These are phyloP conservation scores for Poeciliopsis presidionis DNA, from an alignment of 2,797 vertebrate genomes.

Conservation along the genomic window DNA sequence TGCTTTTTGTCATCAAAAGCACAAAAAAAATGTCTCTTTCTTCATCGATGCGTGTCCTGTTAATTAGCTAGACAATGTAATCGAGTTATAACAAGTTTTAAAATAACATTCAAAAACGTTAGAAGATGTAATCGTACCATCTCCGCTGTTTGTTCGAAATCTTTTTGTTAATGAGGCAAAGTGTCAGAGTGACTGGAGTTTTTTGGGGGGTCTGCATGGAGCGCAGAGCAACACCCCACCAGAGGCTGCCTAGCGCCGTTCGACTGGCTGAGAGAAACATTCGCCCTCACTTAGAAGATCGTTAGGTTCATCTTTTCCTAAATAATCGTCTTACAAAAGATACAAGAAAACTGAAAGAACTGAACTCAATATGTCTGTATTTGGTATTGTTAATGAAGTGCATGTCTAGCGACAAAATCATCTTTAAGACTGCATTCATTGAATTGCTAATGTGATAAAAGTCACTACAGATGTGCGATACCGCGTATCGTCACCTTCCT, in stretches of 20 bases:
- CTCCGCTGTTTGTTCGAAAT: not conserved
- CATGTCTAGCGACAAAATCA: too few relatives aligned
- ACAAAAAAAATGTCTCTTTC: not conserved
- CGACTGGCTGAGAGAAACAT: not conserved
- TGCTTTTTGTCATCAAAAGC: not conserved
- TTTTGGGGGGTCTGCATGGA: not conserved
- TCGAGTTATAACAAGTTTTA: not conserved
- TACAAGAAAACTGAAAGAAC: not conserved
- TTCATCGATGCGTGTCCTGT: not conserved
- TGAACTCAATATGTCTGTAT: too few relatives aligned
- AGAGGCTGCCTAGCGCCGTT: not conserved
- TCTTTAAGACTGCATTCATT: too few relatives aligned
- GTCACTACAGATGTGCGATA: not conserved
- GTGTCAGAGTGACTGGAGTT: not conserved
- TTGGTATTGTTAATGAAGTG: too few relatives aligned
- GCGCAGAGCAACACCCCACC: not conserved
- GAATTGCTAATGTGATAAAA: not conserved
- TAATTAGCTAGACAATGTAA: constrained; percentile 15
- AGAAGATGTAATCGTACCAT: not conserved
- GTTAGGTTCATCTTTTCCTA: not conserved
- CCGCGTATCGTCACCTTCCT: too few relatives aligned
- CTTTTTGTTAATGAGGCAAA: not conserved
- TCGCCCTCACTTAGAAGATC: not conserved
- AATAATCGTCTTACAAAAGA: not conserved
- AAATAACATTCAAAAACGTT: not conserved